These are phyloP conservation scores for Pachliopta kotzebuea DNA, from an alignment of 2,888 invertebrate species.

Conservation along the genomic window DNA sequence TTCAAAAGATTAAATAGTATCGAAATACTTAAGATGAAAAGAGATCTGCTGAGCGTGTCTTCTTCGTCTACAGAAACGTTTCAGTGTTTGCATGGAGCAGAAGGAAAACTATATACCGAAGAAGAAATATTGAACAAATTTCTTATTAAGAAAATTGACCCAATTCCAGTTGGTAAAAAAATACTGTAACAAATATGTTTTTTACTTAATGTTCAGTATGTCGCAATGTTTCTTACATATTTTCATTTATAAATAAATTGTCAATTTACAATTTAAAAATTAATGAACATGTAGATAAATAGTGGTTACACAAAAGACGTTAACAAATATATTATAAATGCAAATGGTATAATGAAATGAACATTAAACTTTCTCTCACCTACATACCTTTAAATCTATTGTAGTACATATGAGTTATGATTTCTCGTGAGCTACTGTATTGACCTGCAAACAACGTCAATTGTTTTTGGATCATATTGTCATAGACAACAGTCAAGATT, in stretches of 20 bases:
- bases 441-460: constrained; percentile 41
- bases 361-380: constrained; percentile 56
- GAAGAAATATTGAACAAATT: constrained; percentile 51
- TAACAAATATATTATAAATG: constrained; percentile 40
- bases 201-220: neutral
- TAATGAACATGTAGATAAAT: neutral
- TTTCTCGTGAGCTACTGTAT: constrained; percentile 41
- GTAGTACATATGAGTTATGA: constrained; percentile 42
- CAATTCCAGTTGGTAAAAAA: constrained; percentile 43
- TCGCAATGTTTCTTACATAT: too few relatives aligned
- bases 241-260: too few relatives aligned
- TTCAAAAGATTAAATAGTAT: constrained; percentile 32
- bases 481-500: constrained; percentile 4
- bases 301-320: neutral
- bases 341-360: constrained; percentile 40
- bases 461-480: constrained; percentile 33
- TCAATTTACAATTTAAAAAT: too few relatives aligned
- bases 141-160: constrained; percentile 54
- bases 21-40: constrained; percentile 5
- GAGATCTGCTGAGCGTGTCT: constrained; percentile 33
- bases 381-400: constrained; percentile 52
- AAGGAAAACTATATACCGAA: constrained; percentile 51
- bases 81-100: constrained; percentile 51
- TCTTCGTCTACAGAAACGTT: constrained; percentile 55
- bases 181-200: neutral